Evolutionary conservation across 2,888 invertebrate genomes (phyloP).

Genomic region (Frankliniella intonsa): DNA sequence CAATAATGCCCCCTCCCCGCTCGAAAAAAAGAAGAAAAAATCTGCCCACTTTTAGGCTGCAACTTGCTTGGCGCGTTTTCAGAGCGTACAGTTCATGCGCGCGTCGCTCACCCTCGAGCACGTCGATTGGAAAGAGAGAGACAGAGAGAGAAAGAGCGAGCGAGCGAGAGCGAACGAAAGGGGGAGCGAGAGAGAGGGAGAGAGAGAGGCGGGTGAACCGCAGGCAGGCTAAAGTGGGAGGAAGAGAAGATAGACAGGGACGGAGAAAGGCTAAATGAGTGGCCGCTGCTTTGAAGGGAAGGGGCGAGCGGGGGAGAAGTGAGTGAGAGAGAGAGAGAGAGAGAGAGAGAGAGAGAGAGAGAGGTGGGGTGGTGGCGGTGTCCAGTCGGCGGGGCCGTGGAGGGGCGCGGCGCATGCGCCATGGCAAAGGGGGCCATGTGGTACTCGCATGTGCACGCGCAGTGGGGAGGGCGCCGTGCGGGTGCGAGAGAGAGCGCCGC

Average conservation of each 20-base stretch:
- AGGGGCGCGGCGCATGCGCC: background rate
- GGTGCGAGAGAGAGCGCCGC: background rate
- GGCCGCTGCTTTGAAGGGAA: background rate
- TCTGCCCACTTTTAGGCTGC: no score
- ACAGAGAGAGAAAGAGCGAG: background rate
- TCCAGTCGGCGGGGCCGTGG: background rate
- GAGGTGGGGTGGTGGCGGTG: background rate
- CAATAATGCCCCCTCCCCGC: no score
- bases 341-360: background rate
- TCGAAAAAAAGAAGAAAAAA: no score
- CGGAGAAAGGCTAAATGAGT: background rate
- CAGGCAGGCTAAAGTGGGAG: background rate
- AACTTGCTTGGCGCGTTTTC: no score
- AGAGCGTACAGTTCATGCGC: no score
- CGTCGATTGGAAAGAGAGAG: background rate
- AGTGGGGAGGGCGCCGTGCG: background rate
- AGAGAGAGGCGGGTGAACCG: background rate
- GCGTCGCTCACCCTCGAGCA: no score
- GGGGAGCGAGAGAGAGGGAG: background rate
- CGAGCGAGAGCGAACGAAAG: background rate
- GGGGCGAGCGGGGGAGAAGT: background rate
- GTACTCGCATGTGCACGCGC: background rate
- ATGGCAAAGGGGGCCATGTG: background rate
- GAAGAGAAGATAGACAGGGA: background rate
- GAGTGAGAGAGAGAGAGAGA: background rate